phyloP scores from a whole-genome alignment of 2,113 vertebrate genomes.

The Ginglymostoma cirratum region DNA sequence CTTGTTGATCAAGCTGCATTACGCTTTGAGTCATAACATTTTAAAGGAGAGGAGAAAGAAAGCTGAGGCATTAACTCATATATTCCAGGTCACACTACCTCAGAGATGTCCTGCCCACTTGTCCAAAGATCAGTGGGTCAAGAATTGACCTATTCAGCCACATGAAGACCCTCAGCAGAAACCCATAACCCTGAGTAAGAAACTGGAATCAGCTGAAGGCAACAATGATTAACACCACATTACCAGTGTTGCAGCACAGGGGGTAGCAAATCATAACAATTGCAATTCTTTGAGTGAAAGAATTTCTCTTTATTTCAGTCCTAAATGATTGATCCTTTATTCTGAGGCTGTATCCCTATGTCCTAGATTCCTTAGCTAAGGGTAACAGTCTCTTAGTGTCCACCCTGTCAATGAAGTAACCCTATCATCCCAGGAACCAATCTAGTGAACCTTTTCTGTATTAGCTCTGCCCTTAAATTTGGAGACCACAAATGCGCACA shows the following conservation, averaged over 20 bases:
- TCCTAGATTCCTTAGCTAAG: background rate
- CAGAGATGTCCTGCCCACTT: background rate
- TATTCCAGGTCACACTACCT: background rate
- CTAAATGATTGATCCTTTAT: background rate
- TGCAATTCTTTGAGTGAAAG: background rate
- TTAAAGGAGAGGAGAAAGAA: too few relatives aligned
- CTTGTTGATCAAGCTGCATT: too few relatives aligned
- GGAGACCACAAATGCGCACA: too few relatives aligned
- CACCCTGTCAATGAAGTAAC: background rate
- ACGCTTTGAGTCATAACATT: too few relatives aligned
- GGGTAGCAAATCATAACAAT: background rate
- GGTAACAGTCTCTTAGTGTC: background rate
- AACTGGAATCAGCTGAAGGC: background rate
- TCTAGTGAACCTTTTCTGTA: too few relatives aligned
- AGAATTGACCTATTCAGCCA: background rate
- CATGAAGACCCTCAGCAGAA: background rate
- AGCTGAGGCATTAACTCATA: background rate
- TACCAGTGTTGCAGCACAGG: background rate
- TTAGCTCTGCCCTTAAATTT: too few relatives aligned
- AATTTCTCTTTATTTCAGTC: background rate
- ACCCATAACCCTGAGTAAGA: background rate
- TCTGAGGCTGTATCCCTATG: background rate
- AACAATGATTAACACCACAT: background rate
- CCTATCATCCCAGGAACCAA: too few relatives aligned
- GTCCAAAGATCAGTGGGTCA: too few relatives aligned